Base-by-base conservation (phyloP, 2,113 vertebrate genomes). In the Megaptera novaeangliae region DNA sequence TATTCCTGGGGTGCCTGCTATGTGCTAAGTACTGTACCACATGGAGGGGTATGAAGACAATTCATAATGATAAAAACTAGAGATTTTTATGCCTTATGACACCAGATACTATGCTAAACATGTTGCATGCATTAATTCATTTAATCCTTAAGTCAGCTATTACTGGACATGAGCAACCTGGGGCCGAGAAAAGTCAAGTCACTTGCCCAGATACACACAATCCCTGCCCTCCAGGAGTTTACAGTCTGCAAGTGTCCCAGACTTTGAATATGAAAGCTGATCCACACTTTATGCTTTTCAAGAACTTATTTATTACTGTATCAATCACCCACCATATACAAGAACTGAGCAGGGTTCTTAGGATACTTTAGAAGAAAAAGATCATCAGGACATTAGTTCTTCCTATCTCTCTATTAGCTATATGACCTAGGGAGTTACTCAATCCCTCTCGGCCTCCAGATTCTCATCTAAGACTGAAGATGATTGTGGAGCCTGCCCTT, bases 401-500 rank as follows among this genome's bases (percentile, higher is more conserved):
- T 66, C 69, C 41, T 52, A 8, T 55, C 23, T 52, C 49, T 18
- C 5, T 34, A 0, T 87, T 36, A 39, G 9, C 41, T 77, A 0
- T 4, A 2, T 49, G 20, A 61, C 23, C 17, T 0, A 9, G 39
- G 8, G 23, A 61, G 13, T 25, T n/a, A 20, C 0, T 23, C 46
- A 17, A 2, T 57, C 31, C 41, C 31, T 64, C n/a, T 74, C 4
- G 75, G 87, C 8, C 57, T 66, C 72, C 59, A 52, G 55, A 31
- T 41, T 12, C 1, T 89, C 57, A 57, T 49, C 46, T 15, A 27
- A 81, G 52, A 36, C 78, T 25, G 34, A 89, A 13, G n/a, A 27
- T 31, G 78, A 69, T n/a, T 41, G 1, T 27, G 4, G 21, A 78
- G 46, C 2, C 85, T 63, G 11, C 49, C 27, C 13, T 39, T 63